Evolutionary conservation across 2,888 invertebrate species (phyloP).

Genomic region (Siphonodentalium dalli): DNA sequence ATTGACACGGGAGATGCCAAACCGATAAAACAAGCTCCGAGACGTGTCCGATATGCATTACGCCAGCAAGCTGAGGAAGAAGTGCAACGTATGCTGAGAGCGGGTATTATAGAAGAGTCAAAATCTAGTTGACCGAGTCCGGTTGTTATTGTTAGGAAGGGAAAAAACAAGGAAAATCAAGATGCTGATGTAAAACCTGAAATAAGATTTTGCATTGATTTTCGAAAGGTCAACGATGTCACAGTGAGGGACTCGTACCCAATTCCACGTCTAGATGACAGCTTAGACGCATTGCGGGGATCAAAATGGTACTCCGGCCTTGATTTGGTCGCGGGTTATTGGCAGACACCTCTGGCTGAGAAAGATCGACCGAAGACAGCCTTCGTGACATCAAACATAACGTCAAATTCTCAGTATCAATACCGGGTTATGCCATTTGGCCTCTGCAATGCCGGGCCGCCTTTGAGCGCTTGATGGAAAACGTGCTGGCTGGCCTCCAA

Average conservation of each 20-base stretch:
- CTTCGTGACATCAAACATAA: no score
- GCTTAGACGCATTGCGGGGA: neutral
- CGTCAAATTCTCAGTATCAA: no score
- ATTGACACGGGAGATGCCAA: no score
- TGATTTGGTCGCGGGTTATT: neutral
- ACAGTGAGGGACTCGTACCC: constrained; percentile 1
- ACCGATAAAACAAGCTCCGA: no score
- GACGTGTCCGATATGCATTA: no score
- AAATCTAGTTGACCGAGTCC: no score
- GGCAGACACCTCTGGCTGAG: neutral
- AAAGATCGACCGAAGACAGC: constrained; percentile 2
- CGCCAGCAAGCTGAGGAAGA: no score
- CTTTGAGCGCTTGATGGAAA: neutral
- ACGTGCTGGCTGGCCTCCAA: neutral
- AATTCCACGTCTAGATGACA: neutral
- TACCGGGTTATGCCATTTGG: constrained; percentile 5
- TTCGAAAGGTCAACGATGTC: neutral
- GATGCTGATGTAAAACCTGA: no score
- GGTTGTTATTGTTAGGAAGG: no score
- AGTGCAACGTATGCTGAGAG: no score
- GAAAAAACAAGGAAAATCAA: no score
- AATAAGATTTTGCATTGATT: constrained; percentile 1
- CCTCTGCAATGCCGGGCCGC: neutral
- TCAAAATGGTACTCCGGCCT: neutral
- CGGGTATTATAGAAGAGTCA: no score